Conservation (phyloP, 2,113 vertebrate species). For the Capricornis sumatraensis region DNA sequence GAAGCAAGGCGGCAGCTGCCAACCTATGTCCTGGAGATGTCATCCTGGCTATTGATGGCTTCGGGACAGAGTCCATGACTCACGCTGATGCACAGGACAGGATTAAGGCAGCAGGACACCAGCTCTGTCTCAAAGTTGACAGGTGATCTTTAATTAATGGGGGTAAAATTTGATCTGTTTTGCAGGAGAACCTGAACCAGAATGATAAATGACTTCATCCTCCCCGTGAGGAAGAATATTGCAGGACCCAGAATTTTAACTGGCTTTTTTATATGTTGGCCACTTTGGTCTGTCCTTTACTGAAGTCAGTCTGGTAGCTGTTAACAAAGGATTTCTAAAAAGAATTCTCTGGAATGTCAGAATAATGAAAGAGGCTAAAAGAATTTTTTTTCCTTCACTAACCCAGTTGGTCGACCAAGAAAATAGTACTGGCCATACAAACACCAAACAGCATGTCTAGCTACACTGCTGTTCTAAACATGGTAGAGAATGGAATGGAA, state of each 20-base stretch:
- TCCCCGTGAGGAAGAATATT: background rate
- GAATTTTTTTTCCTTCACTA: background rate
- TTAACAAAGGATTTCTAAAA: background rate
- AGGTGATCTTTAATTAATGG: slow-evolving; percentile 81
- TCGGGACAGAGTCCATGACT: slow-evolving; percentile 89
- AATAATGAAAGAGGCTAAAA: background rate
- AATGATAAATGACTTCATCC: background rate
- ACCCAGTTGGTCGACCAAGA: background rate
- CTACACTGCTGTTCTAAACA: background rate
- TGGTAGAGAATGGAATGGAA: background rate
- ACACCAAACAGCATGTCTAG: background rate
- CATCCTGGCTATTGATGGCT: slow-evolving; percentile 93
- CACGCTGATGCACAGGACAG: slow-evolving; percentile 95
- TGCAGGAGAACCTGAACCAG: background rate
- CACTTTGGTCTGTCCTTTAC: background rate
- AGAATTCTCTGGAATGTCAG: background rate
- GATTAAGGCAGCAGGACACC: slow-evolving; percentile 90
- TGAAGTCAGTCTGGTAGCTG: background rate
- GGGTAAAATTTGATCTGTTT: slow-evolving; percentile 40
- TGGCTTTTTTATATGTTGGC: background rate
- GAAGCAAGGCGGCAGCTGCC: slow-evolving; percentile 92
- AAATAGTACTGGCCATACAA: background rate
- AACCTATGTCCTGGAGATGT: slow-evolving; percentile 93
- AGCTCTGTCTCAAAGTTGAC: slow-evolving; percentile 91
- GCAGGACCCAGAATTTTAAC: background rate